Evolutionary conservation across 2,113 vertebrate species (phyloP), one percentile per base, ranked within the genome.

Genomic region (Rattus rattus): DNA sequence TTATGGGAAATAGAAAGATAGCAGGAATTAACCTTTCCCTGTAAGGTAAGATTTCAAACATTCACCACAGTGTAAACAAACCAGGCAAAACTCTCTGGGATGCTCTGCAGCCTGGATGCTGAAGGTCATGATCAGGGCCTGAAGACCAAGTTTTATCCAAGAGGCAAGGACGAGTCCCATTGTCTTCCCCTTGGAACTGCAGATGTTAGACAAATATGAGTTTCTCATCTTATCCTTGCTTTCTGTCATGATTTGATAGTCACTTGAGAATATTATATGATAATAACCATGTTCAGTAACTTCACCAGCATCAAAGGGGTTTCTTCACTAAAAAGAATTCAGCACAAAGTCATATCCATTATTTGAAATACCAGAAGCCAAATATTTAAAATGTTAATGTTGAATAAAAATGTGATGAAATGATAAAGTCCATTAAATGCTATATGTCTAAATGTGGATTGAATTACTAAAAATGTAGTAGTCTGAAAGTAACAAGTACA

Each of bases 1-100:
- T 97, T 49, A 95, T 95, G 77, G 56, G 54, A 97, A 93, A 94
- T 69, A 75, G 86, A 94, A 65, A 97, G 97, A 95, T 77, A 85
- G n/a, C 90, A 87, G 9, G 43, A 88, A 91, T 94, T 67, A 83
- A 65, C 69, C 86, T 96, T 83, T 85, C 19, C 80, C 76, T 95
- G 30, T 91, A 94, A 94, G 19, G 79, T 59, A 16, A 81, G 87
- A 91, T 93, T 89, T 6, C 73, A 95, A 97, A 89, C 81, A 75
- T 86, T 79, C 59, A 56, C 54, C 56, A 43, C 47, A 59, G 77
- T 43, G 47, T 96, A 95, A 96, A 73, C 47, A 94, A 96, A 87
- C 59, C 84, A 96, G 75, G 65, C 5, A 87, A 76, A 94, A 90
- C 22, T 39, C 39, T 81, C 73, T 47, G 61, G 90, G n/a, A 93